These are phyloP conservation scores for Micrastur ruficollis DNA, from an alignment of 2,797 vertebrate species.

Conservation along the genomic window DNA sequence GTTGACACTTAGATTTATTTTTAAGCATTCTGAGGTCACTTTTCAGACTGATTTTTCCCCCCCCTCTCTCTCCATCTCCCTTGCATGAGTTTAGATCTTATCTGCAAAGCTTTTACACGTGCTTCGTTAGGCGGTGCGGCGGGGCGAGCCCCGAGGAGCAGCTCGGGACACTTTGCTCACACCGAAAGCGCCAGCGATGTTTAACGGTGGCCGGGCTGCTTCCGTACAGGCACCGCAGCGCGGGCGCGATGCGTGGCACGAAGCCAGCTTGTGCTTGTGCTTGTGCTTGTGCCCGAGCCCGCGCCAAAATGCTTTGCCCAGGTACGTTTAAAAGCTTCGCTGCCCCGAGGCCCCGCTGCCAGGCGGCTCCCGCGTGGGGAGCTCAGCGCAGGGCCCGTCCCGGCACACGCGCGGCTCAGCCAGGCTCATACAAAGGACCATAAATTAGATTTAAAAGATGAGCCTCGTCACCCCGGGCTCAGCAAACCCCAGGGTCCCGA, in stretches of 20 bases:
- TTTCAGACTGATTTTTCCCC: not conserved
- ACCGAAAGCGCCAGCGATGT: fast-evolving
- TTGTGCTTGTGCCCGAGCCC: not conserved
- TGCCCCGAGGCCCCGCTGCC: not conserved
- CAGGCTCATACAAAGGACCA: fast-evolving
- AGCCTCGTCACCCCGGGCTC: not conserved
- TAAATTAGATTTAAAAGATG: not conserved
- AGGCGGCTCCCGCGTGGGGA: not conserved
- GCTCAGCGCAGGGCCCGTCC: not conserved
- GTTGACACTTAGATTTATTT: not conserved
- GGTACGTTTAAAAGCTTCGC: not conserved
- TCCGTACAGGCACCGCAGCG: fast-evolving
- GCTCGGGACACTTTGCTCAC: not conserved
- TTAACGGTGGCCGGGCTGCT: not conserved
- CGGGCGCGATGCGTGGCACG: fast-evolving
- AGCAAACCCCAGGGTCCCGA: not conserved
- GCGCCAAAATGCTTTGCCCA: not conserved
- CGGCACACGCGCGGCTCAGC: not conserved
- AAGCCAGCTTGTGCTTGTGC: not conserved
- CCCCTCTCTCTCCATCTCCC: not conserved
- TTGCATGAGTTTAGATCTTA: not conserved
- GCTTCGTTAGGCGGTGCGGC: not conserved
- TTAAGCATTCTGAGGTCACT: not conserved
- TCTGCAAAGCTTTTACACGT: not conserved
- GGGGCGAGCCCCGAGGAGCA: not conserved